These are phyloP conservation scores for Clarias gariepinus DNA, from an alignment of 2,113 vertebrate species.

Conservation along the genomic window DNA sequence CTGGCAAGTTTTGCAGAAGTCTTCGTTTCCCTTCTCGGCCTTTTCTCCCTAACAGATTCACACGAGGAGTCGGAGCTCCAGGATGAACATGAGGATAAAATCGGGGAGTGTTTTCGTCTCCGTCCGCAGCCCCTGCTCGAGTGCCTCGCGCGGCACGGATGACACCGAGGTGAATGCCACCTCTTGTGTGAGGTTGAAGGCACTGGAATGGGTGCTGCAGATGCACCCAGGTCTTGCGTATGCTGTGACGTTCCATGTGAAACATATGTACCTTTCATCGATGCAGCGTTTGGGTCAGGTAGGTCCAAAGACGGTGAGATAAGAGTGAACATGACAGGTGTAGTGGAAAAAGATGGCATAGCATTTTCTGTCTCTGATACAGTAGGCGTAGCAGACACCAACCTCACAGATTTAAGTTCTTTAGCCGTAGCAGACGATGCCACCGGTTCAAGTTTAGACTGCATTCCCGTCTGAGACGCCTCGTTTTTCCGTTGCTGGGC, in stretches of 20 bases:
- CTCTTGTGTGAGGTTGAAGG: constrained; percentile 37
- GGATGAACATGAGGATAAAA: constrained; percentile 39
- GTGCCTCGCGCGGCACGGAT: constrained; percentile 28
- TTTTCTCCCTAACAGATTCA: constrained; percentile 28
- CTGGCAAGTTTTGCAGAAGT: not conserved
- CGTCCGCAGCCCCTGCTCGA: constrained; percentile 25
- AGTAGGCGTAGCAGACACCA: not conserved
- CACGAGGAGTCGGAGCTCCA: constrained; percentile 49
- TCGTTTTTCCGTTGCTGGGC: constrained; percentile 51
- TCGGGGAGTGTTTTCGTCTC: constrained; percentile 30
- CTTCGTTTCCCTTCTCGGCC: constrained; percentile 23
- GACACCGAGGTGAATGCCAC: constrained; percentile 35
- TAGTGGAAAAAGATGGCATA: constrained; percentile 39
- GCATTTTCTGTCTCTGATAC: not conserved
- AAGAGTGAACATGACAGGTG: constrained; percentile 57
- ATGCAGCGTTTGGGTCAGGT: constrained; percentile 13
- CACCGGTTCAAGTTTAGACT: constrained; percentile 36
- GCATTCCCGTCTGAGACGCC: constrained; percentile 34
- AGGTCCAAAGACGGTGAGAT: constrained; percentile 43
- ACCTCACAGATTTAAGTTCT: constrained; percentile 21
- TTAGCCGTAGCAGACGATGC: not conserved
- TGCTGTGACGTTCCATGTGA: constrained; percentile 47
- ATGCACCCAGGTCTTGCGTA: constrained; percentile 29
- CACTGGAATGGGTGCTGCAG: not conserved
- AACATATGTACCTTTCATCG: constrained; percentile 19